phyloP scores from a whole-genome alignment of 2,888 invertebrate species.

The Myopa testacea region DNA sequence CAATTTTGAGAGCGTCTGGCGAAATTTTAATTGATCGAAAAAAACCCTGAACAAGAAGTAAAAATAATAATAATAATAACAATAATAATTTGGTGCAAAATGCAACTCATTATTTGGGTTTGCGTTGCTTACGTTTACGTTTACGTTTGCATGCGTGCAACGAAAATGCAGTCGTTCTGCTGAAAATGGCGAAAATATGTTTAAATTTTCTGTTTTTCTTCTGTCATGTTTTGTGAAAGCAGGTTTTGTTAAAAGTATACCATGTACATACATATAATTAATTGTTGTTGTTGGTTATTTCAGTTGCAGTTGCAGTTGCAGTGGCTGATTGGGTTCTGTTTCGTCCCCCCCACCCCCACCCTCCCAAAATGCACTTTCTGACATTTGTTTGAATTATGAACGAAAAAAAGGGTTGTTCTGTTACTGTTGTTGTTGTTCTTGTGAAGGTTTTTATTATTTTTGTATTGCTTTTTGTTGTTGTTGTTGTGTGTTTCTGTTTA shows the following conservation, averaged over 20 bases:
- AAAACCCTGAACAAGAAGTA: constrained; percentile 28
- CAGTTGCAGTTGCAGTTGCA: constrained; percentile 31
- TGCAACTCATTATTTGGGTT: constrained; percentile 31
- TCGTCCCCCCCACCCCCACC: background rate
- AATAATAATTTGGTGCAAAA: constrained; percentile 22
- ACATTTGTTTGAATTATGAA: constrained; percentile 63
- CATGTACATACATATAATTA: too few species aligned
- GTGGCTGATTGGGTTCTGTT: background rate
- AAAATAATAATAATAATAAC: background rate
- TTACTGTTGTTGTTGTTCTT: constrained; percentile 42
- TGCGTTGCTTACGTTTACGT: too few species aligned
- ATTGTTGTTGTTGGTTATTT: constrained; percentile 33
- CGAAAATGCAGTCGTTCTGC: constrained; percentile 47
- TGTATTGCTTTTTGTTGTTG: constrained; percentile 32
- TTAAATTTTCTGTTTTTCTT: constrained; percentile 13
- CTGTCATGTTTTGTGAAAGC: constrained; percentile 29
- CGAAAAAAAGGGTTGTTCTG: constrained; percentile 57
- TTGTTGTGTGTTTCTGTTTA: too few species aligned
- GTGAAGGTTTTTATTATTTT: constrained; percentile 43
- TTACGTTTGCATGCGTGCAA: constrained; percentile 48
- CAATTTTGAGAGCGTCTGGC: constrained; percentile 11
- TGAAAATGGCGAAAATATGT: constrained; percentile 30
- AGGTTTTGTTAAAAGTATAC: background rate
- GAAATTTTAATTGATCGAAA: constrained; percentile 35
- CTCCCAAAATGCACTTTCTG: constrained; percentile 52